Percentiles rank a stretch among this genome's conserved stretches.
Evolutionary conservation across 2,888 invertebrate species (phyloP).

Genomic region (Electrophaes corylata): DNA sequence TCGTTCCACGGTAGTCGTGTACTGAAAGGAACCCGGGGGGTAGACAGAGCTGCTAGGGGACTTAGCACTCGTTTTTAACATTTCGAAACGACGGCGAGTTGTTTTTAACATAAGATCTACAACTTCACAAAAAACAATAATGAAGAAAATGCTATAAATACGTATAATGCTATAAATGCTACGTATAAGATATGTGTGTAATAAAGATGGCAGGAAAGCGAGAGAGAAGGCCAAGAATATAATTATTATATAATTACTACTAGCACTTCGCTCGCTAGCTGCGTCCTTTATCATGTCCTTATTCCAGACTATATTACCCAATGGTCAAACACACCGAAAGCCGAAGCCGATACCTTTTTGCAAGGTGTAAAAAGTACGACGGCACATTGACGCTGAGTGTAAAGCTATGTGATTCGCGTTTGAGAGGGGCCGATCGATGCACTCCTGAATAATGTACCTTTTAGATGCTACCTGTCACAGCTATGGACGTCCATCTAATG

Average conservation of each 20-base stretch:
- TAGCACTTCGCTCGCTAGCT: too few relatives aligned
- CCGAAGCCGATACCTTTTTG: slow-evolving; percentile 5
- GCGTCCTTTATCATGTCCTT: too few relatives aligned
- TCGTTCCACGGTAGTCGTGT: slow-evolving; percentile 73
- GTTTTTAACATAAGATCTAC: too few relatives aligned
- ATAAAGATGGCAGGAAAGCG: too few relatives aligned
- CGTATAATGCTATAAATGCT: too few relatives aligned
- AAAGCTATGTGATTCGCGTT: slow-evolving; percentile 9
- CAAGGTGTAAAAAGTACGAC: slow-evolving; percentile 16
- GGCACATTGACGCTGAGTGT: slow-evolving; percentile 3
- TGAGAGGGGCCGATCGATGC: slow-evolving; percentile 7
- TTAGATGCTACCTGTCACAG: neutral
- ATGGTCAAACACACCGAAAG: neutral
- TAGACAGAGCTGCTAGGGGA: neutral
- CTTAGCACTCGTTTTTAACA: neutral
- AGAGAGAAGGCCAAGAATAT: too few relatives aligned
- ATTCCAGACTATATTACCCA: too few relatives aligned
- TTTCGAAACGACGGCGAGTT: neutral
- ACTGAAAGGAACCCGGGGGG: slow-evolving; percentile 17
- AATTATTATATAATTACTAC: too few relatives aligned
- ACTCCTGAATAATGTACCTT: neutral
- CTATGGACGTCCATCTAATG: too few relatives aligned
- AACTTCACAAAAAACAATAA: neutral
- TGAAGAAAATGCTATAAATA: too few relatives aligned
- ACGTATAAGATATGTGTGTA: too few relatives aligned